A percentile compares a stretch with the other conserved stretches of the same genome.
Conservation (phyloP, 2,797 vertebrate genomes). For the Sorex maritimensis region DNA sequence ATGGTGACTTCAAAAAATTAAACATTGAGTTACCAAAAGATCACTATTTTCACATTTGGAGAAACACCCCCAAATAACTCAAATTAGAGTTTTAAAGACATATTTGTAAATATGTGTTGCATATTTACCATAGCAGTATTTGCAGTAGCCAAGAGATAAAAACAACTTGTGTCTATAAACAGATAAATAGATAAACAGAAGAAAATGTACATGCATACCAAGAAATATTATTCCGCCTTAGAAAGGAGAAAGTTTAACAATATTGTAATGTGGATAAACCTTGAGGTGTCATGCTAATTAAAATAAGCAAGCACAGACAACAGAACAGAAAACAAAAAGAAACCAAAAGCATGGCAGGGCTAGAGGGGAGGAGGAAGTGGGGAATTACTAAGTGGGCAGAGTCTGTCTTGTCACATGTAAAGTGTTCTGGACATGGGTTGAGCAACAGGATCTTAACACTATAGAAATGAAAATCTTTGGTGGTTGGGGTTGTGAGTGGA, state of each 20-base stretch:
- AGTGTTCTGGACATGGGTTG: not conserved
- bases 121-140: not conserved
- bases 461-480: not conserved
- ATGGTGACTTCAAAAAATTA: not conserved
- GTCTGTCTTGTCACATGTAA: not conserved
- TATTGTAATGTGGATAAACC: too few relatives aligned
- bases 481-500: not conserved
- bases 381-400: not conserved
- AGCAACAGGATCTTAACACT: not conserved
- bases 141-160: not conserved
- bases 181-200: not conserved
- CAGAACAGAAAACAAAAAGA: not conserved
- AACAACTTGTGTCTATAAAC: too few relatives aligned
- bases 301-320: not conserved
- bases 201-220: not conserved
- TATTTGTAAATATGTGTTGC: not conserved
- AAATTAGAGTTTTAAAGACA: conserved; percentile 24
- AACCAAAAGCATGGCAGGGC: not conserved
- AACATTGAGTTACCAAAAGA: not conserved
- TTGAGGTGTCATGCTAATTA: too few relatives aligned
- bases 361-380: not conserved
- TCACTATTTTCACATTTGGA: not conserved
- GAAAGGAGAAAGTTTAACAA: not conserved
- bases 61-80: not conserved
- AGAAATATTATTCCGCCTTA: not conserved